A percentile compares a stretch with the other conserved stretches of the same genome.
These are phyloP conservation scores for Hypanus sabinus DNA, from an alignment of 2,113 vertebrate species.

Conservation along the genomic window DNA sequence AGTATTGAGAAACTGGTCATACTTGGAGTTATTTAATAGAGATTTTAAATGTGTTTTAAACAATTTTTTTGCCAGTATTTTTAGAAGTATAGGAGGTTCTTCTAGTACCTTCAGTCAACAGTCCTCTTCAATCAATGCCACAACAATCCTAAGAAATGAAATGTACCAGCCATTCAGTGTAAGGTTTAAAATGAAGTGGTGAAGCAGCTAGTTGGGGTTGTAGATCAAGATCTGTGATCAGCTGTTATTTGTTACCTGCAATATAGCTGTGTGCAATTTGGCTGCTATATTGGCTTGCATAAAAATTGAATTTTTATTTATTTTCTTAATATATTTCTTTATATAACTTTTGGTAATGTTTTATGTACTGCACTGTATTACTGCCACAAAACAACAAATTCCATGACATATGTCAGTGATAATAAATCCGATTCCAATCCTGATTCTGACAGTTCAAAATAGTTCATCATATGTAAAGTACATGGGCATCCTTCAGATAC, in stretches of 20 bases:
- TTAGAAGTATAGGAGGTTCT: not conserved
- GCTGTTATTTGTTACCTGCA: not conserved
- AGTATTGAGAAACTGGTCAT: not conserved
- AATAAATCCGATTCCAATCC: too few relatives aligned
- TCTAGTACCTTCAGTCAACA: not conserved
- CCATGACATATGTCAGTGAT: too few relatives aligned
- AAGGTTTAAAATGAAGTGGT: too few relatives aligned
- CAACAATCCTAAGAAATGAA: not conserved
- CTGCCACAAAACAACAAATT: too few relatives aligned
- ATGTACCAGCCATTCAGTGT: not conserved
- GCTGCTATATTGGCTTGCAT: not conserved
- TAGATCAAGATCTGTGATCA: too few relatives aligned
- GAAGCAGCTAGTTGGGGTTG: too few relatives aligned
- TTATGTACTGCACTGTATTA: too few relatives aligned
- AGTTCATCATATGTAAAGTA: not conserved
- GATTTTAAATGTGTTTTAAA: not conserved
- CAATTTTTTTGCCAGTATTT: not conserved
- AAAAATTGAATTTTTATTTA: not conserved
- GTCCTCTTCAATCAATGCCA: not conserved
- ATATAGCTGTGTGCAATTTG: not conserved
- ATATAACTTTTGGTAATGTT: too few relatives aligned
- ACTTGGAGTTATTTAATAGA: not conserved
- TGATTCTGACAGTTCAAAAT: not conserved
- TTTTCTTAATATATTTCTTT: too few relatives aligned
- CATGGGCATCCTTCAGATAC: not conserved